Evolutionary conservation across 2,888 invertebrate species (phyloP), one percentile per base, ranked within the genome.

Genomic region (Noctua janthe): DNA sequence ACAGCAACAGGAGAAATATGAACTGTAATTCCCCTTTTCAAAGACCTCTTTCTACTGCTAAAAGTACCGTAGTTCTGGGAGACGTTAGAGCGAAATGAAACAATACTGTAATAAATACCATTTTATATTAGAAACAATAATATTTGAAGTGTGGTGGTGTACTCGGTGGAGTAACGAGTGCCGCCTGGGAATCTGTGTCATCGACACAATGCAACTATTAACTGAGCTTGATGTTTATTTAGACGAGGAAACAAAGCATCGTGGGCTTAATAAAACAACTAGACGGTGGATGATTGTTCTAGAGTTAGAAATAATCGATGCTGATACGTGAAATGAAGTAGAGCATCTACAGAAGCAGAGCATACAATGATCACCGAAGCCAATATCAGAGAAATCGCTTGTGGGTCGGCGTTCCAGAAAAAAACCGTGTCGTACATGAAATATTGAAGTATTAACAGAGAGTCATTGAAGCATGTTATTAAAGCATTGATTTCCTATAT

Each of bases 141-240:
- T 76, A 73, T 77, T 80, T 59, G 15, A 87, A 71, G 71, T 66
- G 71, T 67, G 62, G 80, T 71, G 64, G 51, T 51, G 54, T 51
- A 64, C 88, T 66, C 70, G 76, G 59, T 56, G 59, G 66, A 66
- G 70, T 76, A 75, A 69, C 74, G 47, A 80, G 71, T 84, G 78
- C 59, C 62, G 78, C 81, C 77, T 86, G 73, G 64, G 88, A 89
- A 90, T 86, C 87, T 90, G 84, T 90, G 90, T 80, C 90, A 87
- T 77, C 76, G 72, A 76, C 78, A 88, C 88, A 87, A 86, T 86
- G 85, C 72, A 77, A 79, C 81, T 69, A 81, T 86, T 80, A 83
- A 82, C 56, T 23, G 77, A 81, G 82, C 81, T 82, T 83, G 78
- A 75, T 88, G 79, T 83, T 80, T 83, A 85, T 79, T 85, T 76